Conservation (phyloP, 2,888 invertebrate genomes). For the Gibbula magus region DNA sequence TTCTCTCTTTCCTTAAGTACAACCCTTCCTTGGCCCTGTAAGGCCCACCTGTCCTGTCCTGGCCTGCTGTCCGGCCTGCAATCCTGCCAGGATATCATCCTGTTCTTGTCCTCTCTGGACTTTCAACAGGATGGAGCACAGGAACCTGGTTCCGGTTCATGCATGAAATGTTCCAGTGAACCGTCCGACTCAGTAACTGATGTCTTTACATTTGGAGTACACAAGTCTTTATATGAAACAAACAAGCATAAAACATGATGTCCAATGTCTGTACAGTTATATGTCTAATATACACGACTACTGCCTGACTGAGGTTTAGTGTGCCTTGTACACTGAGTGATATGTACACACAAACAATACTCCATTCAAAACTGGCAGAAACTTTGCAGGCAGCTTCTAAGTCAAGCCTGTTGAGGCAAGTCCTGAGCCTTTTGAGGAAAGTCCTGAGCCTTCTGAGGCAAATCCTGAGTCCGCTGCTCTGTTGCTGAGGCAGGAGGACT, state of each 20-base stretch:
- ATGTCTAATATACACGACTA: conserved; percentile 6
- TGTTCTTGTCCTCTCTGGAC: no score
- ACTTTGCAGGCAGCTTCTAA: conserved; percentile 2
- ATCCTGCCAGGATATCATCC: not conserved
- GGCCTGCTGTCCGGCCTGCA: not conserved
- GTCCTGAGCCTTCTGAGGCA: not conserved
- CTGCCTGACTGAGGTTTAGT: conserved; percentile 9
- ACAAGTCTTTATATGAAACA: not conserved
- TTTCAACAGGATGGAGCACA: no score
- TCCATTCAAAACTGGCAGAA: conserved; percentile 19
- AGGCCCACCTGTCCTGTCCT: not conserved
- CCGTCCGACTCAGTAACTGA: no score
- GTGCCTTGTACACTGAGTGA: conserved; percentile 19
- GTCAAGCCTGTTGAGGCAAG: not conserved
- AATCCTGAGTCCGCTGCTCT: not conserved
- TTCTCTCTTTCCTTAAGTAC: not conserved
- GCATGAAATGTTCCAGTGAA: no score
- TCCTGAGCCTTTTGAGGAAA: not conserved
- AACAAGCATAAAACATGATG: conserved; percentile 9
- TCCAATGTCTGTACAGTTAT: conserved; percentile 11
- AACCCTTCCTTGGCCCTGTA: not conserved
- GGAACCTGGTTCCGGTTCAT: no score
- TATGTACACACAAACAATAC: conserved; percentile 22
- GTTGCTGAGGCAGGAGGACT: not conserved
- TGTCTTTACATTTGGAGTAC: conserved; percentile 2